Evolutionary conservation across 2,797 vertebrate genomes (phyloP).

Genomic region (Jordanella pulchra): DNA sequence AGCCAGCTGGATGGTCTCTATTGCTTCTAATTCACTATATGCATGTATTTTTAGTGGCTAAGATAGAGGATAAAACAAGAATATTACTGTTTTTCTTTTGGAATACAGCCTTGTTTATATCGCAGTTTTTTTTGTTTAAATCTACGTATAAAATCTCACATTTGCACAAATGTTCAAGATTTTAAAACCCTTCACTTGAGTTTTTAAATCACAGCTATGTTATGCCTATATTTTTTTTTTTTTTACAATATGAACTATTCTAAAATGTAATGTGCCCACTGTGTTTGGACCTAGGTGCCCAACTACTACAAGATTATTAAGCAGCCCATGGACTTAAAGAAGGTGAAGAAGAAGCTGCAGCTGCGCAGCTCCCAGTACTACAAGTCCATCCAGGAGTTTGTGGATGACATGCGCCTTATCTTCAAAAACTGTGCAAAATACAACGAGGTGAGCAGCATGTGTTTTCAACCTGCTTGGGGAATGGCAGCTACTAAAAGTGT

Average conservation of each 20-base stretch:
- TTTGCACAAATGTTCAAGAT: background rate
- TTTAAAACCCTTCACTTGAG: background rate
- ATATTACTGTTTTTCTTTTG: background rate
- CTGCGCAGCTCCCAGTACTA: conserved; percentile 92
- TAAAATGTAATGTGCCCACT: background rate
- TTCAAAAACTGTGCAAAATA: conserved; percentile 99
- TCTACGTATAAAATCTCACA: background rate
- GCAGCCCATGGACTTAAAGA: conserved; percentile 97
- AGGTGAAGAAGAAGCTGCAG: conserved; percentile 94
- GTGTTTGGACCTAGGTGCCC: conserved; percentile 84
- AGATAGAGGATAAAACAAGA: background rate
- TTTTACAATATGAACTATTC: background rate
- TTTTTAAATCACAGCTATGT: background rate
- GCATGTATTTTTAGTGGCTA: background rate
- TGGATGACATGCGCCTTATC: conserved; percentile 92
- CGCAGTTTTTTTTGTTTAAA: background rate
- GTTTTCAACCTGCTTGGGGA: conserved; percentile 48
- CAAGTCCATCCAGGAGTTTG: conserved; percentile 89
- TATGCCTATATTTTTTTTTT: background rate
- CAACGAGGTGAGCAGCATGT: conserved; percentile 97
- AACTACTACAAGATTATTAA: conserved; percentile 99
- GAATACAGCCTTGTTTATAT: background rate
- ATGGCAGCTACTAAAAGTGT: conserved; percentile 40
- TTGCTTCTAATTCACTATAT: background rate
- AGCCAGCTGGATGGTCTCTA: background rate